These are phyloP conservation scores for Pterobdella sp. DNA, from an alignment of 2,888 invertebrate genomes.

Conservation along the genomic window DNA sequence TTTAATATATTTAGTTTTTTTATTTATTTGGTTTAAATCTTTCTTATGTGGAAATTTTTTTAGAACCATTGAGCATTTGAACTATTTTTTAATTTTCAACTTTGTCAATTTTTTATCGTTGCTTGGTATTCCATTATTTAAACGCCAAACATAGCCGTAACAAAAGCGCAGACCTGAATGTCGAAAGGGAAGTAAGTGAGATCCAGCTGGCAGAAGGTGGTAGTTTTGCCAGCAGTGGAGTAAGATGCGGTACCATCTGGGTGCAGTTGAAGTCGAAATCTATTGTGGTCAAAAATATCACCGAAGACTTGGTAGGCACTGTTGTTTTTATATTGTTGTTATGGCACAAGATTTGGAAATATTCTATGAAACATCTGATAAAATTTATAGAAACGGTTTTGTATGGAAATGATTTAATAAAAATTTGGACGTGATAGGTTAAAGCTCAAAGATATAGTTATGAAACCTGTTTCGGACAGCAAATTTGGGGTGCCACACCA, in stretches of 20 bases:
- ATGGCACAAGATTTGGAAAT: background rate
- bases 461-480: slow-evolving; percentile 24
- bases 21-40: no score
- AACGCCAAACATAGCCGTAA: no score
- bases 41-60: no score
- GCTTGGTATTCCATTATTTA: no score
- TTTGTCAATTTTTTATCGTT: no score
- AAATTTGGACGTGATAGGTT: no score
- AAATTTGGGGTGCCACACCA: slow-evolving; percentile 22
- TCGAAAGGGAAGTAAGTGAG: slow-evolving; percentile 27
- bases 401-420: no score
- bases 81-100: no score
- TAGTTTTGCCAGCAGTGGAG: slow-evolving; percentile 24
- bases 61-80: no score
- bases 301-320: slow-evolving; percentile 25
- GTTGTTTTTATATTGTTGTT: background rate
- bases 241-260: background rate
- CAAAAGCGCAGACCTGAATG: slow-evolving; percentile 4
- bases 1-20: no score
- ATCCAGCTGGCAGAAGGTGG: slow-evolving; percentile 24
- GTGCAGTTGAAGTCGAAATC: slow-evolving; percentile 6
- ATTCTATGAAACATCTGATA: background rate
- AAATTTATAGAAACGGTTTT: no score
- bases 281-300: slow-evolving; percentile 23
- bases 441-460: no score